A percentile compares a stretch with the other conserved stretches of the same genome.
These are phyloP conservation scores for Etheostoma cragini DNA, from an alignment of 2,113 vertebrate genomes.

Conservation along the genomic window DNA sequence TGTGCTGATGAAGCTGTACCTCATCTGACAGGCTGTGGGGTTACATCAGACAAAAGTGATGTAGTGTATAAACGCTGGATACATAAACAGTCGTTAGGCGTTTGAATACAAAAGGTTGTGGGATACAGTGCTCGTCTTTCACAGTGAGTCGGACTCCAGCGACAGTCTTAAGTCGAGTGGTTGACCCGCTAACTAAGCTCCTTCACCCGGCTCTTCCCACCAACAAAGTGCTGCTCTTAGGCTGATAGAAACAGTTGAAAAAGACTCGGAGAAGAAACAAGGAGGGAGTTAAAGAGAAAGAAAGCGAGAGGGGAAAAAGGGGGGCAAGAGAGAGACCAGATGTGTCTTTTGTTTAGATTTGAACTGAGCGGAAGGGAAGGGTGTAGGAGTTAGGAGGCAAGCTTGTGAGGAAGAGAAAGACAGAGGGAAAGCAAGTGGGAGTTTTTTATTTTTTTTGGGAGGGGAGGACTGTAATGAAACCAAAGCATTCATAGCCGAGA, in stretches of 20 bases:
- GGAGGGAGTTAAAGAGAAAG: slow-evolving; percentile 70
- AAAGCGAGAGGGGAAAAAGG: slow-evolving; percentile 66
- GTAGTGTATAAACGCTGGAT: slow-evolving; percentile 10
- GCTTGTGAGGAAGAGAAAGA: slow-evolving; percentile 67
- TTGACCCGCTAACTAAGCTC: slow-evolving; percentile 67
- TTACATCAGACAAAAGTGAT: neutral
- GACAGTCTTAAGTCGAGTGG: slow-evolving; percentile 59
- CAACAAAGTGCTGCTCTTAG: slow-evolving; percentile 71
- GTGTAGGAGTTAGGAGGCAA: slow-evolving; percentile 82
- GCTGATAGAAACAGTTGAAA: slow-evolving; percentile 68
- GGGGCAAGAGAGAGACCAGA: slow-evolving; percentile 85
- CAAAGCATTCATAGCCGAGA: slow-evolving; percentile 79
- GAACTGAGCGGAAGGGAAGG: slow-evolving; percentile 84
- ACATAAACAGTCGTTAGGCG: slow-evolving; percentile 30
- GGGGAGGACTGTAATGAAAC: slow-evolving; percentile 80
- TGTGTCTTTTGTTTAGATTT: slow-evolving; percentile 89
- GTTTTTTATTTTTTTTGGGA: slow-evolving; percentile 38
- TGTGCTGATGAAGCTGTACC: neutral
- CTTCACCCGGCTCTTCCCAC: slow-evolving; percentile 65
- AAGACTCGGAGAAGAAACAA: slow-evolving; percentile 58
- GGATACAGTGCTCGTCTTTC: slow-evolving; percentile 42
- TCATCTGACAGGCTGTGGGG: neutral
- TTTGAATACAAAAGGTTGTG: slow-evolving; percentile 62
- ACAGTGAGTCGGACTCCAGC: slow-evolving; percentile 36
- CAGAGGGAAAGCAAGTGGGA: slow-evolving; percentile 71